Evolutionary conservation across 2,888 invertebrate species (phyloP), one percentile per base, ranked within the genome.

Genomic region (Rhimphoctona megacephalus): DNA sequence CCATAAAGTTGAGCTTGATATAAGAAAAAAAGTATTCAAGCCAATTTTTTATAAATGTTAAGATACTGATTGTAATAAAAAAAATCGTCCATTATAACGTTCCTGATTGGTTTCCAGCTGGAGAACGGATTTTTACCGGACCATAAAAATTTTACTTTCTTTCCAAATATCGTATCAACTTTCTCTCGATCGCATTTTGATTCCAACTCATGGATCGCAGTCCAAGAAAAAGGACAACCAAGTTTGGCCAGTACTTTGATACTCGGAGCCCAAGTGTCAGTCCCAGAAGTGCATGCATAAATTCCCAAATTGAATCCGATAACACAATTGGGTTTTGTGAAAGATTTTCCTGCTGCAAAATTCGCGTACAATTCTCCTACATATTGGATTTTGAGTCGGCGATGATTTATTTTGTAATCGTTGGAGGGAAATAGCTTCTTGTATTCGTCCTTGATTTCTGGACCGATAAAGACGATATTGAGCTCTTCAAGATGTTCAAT

Each of bases 51-150:
- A 80, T 93, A 93, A 81, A 93, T 88, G 49, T 90, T 88, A 14
- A 94, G 39, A 84, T 91, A 92, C 57, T 93, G 90, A 89, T 94
- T 94, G 70, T 91, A 91, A 87, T 92, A 93, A 81, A 89, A 93
- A 84, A 93, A 88, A 25, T 88, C 90, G 43, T 91, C 92, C 52
- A 85, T 91, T 83, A 91, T 92, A 77, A 91, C 92, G 87, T 93
- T 92, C 85, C 93, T 91, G 74, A 90, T 88, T 8, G 92, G 93
- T 85, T 92, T 90, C 36, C 93, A 79, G 81, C 92, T 91, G 0
- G 90, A 89, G 76, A 90, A 94, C 33, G 90, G 90, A 89, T 93
- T 94, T 43, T 79, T 87, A 69, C 88, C 89, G 11, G 81, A 89
- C 39, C 82, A 90, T 69, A 86, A 14, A 81, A 77, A 88, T 52